Evolutionary conservation across 2,888 invertebrate genomes (phyloP), one percentile per base, ranked within the genome.

Genomic region (Euphydryas editha): DNA sequence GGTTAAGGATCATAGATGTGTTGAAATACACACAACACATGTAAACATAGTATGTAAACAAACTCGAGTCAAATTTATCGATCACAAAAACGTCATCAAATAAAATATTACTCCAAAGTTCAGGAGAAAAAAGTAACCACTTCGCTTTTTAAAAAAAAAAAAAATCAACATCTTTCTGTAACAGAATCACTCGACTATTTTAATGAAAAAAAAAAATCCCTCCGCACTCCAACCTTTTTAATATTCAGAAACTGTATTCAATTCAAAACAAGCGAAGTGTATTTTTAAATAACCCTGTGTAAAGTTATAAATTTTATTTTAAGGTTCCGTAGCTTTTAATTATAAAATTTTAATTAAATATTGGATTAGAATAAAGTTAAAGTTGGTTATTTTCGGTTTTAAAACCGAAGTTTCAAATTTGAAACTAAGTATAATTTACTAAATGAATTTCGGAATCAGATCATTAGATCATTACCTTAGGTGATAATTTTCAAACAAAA

Each of bases 221-320:
- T 24, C 59, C 58, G 39, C 64, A 58, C 69, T 64, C 39, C 57
- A 49, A 20, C 49, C 70, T 73, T 68, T 67, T 73, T 69, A 71
- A 70, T 69, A 73, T 73, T 73, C 73, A 72, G 60, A 59, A 58
- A 68, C 67, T 67, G 72, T 70, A 67, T 71, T 71, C 70, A 72
- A 71, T 72, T 74, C 69, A 69, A 72, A 73, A 70, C 65, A 70
- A 69, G 68, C 70, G 62, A 63, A 68, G 66, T 70, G 72, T 71
- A 70, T 68, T 72, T 72, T 71, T 68, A 71, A 74, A 69, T 58
- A 71, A 71, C 63, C 24, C 20, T 54, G 63, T 42, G 63, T 62
- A 69, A 62, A n/a, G 60, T 63, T 66, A 57, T 51, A 44, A 46
- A 39, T 24, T 59, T 46, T 59, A 6, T 46, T 59, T 15, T 5